Conservation (phyloP, 2,113 vertebrate genomes). For the Aegithalos caudatus region DNA sequence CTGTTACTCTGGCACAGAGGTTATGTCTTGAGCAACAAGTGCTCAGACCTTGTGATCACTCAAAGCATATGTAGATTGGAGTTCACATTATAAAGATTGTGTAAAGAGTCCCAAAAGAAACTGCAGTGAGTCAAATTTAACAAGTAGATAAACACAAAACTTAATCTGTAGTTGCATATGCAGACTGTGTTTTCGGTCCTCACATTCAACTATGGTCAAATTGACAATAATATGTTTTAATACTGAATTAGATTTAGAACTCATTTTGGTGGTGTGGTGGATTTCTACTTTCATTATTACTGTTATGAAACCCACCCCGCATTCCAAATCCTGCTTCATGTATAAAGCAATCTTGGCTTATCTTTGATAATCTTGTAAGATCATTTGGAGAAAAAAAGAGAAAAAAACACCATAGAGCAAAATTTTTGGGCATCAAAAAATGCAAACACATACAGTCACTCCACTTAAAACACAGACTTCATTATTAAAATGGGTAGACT, state of each 20-base stretch:
- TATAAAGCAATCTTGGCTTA: not conserved
- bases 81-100: not conserved
- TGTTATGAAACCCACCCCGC: not conserved
- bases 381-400: not conserved
- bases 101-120: not conserved
- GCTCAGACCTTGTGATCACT: not conserved
- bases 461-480: not conserved
- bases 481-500: not conserved
- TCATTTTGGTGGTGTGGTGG: not conserved
- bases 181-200: not conserved
- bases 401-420: not conserved
- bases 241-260: not conserved
- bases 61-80: not conserved
- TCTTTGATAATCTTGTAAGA: not conserved
- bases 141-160: not conserved
- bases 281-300: not conserved
- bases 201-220: not conserved
- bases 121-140: not conserved
- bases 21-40: not conserved
- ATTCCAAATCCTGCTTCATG: not conserved
- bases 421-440: not conserved
- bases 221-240: not conserved
- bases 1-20: not conserved
- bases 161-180: not conserved
- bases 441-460: not conserved